Evolutionary conservation across 2,888 invertebrate genomes (phyloP).

Genomic region (Eucera pruinosa): DNA sequence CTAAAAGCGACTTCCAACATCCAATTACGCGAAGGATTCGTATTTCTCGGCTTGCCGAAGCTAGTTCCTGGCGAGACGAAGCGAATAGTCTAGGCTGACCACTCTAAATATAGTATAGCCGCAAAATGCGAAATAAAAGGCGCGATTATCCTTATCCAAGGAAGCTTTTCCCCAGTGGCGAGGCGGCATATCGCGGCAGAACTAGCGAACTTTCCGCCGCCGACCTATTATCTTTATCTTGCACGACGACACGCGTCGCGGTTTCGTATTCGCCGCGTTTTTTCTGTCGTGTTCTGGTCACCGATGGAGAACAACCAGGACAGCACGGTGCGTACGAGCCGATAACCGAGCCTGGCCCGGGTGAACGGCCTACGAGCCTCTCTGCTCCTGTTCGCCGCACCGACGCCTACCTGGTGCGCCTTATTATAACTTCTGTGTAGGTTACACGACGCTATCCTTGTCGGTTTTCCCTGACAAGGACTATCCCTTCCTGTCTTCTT

Average conservation of each 20-base stretch:
- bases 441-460: constrained; percentile 43
- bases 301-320: constrained; percentile 52
- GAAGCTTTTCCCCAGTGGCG: constrained; percentile 36
- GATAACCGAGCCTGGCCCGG: constrained; percentile 72
- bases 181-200: constrained; percentile 25
- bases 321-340: constrained; percentile 50
- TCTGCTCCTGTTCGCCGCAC: constrained; percentile 59
- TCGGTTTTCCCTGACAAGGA: not conserved
- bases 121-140: constrained; percentile 34
- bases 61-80: not conserved
- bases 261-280: constrained; percentile 52
- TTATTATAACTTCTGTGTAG: constrained; percentile 72
- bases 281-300: constrained; percentile 25
- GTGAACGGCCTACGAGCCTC: constrained; percentile 78
- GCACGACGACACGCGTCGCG: constrained; percentile 41
- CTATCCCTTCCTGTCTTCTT: not conserved
- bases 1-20: too few species aligned
- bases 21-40: constrained; percentile 6
- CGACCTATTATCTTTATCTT: constrained; percentile 64
- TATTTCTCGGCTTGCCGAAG: not conserved
- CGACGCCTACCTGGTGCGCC: constrained; percentile 71
- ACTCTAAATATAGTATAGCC: constrained; percentile 42
- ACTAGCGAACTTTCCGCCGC: constrained; percentile 34
- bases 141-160: constrained; percentile 51
- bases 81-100: not conserved